phyloP scores from a whole-genome alignment of 2,113 vertebrate genomes.

The Coryphaenoides rupestris region DNA sequence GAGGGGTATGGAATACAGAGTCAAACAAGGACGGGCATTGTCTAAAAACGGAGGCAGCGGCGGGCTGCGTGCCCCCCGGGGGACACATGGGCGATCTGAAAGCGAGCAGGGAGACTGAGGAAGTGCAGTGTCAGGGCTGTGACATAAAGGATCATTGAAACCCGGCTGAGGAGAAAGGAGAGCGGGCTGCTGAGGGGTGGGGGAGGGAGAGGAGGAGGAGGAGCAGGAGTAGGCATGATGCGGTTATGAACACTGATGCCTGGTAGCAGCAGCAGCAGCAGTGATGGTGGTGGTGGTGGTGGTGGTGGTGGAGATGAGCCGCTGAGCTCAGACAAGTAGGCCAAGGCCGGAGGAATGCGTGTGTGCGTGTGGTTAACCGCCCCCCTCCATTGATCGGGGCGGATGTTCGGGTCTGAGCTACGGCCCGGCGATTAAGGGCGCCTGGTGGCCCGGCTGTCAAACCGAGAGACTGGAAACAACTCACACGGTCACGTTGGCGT shows the following conservation, averaged over 20 bases:
- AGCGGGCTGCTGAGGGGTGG: conserved; percentile 16
- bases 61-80: conserved; percentile 23
- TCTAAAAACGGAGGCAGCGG: conserved; percentile 63
- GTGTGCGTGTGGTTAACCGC: background rate
- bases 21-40: conserved; percentile 73
- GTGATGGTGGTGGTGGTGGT: conserved; percentile 20
- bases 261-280: too few relatives aligned
- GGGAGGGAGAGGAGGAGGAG: conserved; percentile 25
- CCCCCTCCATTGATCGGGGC: background rate
- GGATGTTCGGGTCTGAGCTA: background rate
- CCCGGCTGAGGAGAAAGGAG: conserved; percentile 40
- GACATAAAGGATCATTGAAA: conserved; percentile 57
- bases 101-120: conserved; percentile 43
- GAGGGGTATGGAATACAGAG: conserved; percentile 9
- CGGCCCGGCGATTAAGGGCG: background rate
- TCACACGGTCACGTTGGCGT: too few relatives aligned
- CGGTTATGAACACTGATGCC: background rate
- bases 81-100: conserved; percentile 50
- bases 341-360: conserved; percentile 36
- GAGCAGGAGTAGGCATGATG: conserved; percentile 13
- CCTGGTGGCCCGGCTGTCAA: too few relatives aligned
- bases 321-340: conserved; percentile 35
- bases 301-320: conserved; percentile 8
- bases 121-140: conserved; percentile 68
- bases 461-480: too few relatives aligned